Conservation (phyloP, 2,113 vertebrate genomes). For the Atherinomorus stipes region DNA sequence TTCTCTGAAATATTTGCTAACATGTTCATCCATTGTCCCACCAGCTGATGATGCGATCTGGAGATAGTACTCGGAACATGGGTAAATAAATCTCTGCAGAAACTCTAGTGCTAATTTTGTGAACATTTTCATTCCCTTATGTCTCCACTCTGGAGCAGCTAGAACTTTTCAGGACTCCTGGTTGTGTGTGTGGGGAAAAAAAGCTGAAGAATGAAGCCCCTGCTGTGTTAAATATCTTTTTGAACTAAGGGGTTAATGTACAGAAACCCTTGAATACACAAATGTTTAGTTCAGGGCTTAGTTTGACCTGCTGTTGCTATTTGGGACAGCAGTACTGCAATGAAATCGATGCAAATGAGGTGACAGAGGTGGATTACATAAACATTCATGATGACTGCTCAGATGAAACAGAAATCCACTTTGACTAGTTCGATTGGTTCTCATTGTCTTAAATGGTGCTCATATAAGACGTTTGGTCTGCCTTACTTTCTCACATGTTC, state of each 20-base stretch:
- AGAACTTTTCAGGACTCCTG: too few species aligned
- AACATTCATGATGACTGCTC: constrained; percentile 7
- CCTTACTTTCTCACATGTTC: constrained; percentile 26
- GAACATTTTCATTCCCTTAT: too few species aligned
- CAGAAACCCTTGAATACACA: not conserved
- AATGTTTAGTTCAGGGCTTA: constrained; percentile 10
- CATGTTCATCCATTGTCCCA: too few species aligned
- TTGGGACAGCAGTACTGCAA: constrained; percentile 1
- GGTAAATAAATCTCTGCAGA: too few species aligned
- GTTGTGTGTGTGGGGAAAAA: too few species aligned
- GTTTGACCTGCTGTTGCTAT: constrained; percentile 10
- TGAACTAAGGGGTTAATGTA: not conserved
- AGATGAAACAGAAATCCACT: constrained; percentile 11
- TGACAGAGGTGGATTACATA: constrained; percentile 13
- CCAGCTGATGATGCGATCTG: too few species aligned
- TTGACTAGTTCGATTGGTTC: not conserved
- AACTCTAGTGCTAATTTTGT: too few species aligned
- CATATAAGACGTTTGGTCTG: constrained; percentile 40
- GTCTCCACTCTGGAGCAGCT: too few species aligned
- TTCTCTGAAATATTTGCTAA: too few species aligned
- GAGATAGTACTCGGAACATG: too few species aligned
- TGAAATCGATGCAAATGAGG: constrained; percentile 1
- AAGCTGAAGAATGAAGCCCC: too few species aligned
- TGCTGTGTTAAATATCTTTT: too few species aligned
- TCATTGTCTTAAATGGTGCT: constrained; percentile 35